A percentile compares a stretch with the other conserved stretches of the same genome.
Evolutionary conservation across 2,113 vertebrate species (phyloP).

Genomic region (Monopterus albus): DNA sequence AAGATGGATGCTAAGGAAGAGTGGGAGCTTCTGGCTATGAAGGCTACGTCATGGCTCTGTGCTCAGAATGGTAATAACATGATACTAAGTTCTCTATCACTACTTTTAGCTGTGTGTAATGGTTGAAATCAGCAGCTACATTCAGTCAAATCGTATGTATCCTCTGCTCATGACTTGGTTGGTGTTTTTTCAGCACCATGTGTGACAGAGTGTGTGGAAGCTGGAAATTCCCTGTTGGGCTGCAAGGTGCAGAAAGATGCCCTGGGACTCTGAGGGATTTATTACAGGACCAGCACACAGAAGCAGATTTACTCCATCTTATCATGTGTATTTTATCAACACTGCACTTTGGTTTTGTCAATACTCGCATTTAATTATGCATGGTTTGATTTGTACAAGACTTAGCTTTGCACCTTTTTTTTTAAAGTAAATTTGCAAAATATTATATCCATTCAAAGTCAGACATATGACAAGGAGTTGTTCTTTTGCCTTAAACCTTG

Average conservation of each 20-base stretch:
- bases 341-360: no score
- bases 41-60: constrained; percentile 80
- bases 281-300: background rate
- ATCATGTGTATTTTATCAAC: no score
- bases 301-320: background rate
- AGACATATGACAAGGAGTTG: no score
- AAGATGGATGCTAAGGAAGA: constrained; percentile 72
- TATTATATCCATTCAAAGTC: no score
- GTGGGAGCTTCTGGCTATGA: constrained; percentile 83
- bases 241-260: constrained; percentile 50
- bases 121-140: background rate
- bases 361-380: no score
- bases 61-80: constrained; percentile 72
- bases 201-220: constrained; percentile 64
- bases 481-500: no score
- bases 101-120: background rate
- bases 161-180: background rate
- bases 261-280: constrained; percentile 46
- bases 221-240: constrained; percentile 64
- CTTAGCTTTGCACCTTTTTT: no score
- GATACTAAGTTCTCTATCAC: no score
- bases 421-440: no score
- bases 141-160: background rate
- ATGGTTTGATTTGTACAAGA: no score
- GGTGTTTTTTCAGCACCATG: constrained; percentile 39